Evolutionary conservation across 1,140 invertebrate species (phyloP).

Genomic region (Sitophilus oryzae): DNA sequence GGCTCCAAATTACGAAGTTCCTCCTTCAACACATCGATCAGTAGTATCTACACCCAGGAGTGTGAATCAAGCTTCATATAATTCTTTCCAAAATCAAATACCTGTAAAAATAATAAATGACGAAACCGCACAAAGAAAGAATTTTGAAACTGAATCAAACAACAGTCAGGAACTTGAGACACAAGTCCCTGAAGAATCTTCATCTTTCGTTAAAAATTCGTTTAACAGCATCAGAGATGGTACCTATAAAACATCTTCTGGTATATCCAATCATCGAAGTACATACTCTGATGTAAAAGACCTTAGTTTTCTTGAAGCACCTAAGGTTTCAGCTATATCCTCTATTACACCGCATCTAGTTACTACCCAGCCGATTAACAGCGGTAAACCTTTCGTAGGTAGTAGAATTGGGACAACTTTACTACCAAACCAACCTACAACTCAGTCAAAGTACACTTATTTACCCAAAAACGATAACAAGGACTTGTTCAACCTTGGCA

Average conservation of each 20-base stretch:
- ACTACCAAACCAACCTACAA: constrained; percentile 15
- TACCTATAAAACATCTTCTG: constrained; percentile 23
- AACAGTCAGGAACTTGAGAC: constrained; percentile 43
- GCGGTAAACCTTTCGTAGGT: constrained; percentile 37
- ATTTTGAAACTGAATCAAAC: constrained; percentile 5
- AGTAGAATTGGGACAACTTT: constrained; percentile 30
- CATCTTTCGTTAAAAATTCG: constrained; percentile 51
- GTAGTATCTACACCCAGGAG: too few relatives aligned
- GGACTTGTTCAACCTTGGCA: constrained; percentile 2
- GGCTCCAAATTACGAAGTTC: constrained; percentile 1
- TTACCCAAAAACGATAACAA: constrained; percentile 6
- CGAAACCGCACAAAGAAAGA: constrained; percentile 5
- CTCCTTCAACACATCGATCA: background rate
- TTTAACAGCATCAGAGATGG: constrained; percentile 29
- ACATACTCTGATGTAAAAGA: constrained; percentile 39
- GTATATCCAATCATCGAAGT: constrained; percentile 35
- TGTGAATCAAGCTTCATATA: too few relatives aligned
- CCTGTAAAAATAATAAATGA: constrained; percentile 7
- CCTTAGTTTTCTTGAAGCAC: constrained; percentile 28
- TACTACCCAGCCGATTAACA: constrained; percentile 37
- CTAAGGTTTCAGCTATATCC: constrained; percentile 32
- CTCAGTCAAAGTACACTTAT: constrained; percentile 19
- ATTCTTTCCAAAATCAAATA: too few relatives aligned
- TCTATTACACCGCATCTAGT: constrained; percentile 36
- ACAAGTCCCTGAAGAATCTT: constrained; percentile 67